These are phyloP conservation scores for Nomada hirtipes DNA, from an alignment of 2,888 invertebrate genomes.

Conservation along the genomic window DNA sequence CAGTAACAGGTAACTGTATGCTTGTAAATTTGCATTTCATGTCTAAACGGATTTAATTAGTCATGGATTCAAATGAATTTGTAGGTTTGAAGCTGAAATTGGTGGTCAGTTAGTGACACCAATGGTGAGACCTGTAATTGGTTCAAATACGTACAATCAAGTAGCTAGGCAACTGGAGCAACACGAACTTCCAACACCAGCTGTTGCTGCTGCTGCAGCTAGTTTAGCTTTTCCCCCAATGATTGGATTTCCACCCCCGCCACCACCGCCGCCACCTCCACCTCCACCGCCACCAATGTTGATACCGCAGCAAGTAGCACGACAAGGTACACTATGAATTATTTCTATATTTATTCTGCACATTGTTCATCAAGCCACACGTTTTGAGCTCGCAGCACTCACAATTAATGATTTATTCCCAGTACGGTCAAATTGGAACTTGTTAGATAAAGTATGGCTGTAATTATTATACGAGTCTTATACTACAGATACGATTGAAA, in stretches of 20 bases:
- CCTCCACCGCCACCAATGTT: slow-evolving; percentile 88
- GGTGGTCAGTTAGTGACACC: slow-evolving; percentile 87
- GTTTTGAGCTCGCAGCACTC: background rate
- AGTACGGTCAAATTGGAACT: too few species aligned
- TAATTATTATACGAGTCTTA: background rate
- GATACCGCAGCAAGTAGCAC: slow-evolving; percentile 89
- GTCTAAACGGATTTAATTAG: background rate
- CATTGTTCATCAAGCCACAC: background rate
- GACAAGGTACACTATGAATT: slow-evolving; percentile 80
- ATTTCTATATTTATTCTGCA: background rate
- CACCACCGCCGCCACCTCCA: slow-evolving; percentile 89
- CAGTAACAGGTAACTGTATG: slow-evolving; percentile 21
- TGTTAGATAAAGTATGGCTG: too few species aligned
- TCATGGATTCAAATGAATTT: slow-evolving; percentile 62
- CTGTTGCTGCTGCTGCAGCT: slow-evolving; percentile 82
- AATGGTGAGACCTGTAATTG: slow-evolving; percentile 88
- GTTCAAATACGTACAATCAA: slow-evolving; percentile 89
- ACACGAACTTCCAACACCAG: slow-evolving; percentile 84
- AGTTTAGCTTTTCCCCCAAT: slow-evolving; percentile 84
- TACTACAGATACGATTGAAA: too few species aligned
- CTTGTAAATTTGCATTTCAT: background rate
- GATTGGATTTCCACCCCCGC: slow-evolving; percentile 88
- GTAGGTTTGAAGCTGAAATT: slow-evolving; percentile 95
- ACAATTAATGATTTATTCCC: too few species aligned
- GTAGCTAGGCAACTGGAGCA: slow-evolving; percentile 89